Evolutionary conservation across 1,140 invertebrate species (phyloP), one percentile per base, ranked within the genome.

Genomic region (Zeugodacus cucurbitae): DNA sequence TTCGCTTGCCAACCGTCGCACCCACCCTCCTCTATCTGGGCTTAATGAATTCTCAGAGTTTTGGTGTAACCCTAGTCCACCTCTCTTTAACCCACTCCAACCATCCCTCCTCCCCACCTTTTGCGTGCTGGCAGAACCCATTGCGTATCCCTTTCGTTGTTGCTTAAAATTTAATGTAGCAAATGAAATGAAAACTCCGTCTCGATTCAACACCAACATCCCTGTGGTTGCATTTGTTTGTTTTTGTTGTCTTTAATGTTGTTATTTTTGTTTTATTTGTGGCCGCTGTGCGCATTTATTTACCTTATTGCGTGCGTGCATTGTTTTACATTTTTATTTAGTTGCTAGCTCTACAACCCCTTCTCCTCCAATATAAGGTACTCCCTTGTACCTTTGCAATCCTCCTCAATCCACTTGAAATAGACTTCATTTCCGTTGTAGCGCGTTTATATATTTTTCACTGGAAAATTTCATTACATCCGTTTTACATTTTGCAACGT

Each of bases 131-230:
- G 11, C 64, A 8, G 14, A 29, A 22, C 67, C 0, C 37, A 87
- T 91, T 91, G 91, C 91, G 90, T 92, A 90, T 92, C 90, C 90
- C 90, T 92, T 92, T 48, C 29, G n/a, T 2, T 82, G 10, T 54
- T 82, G 41, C 74, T 82, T 26, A 29, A 82, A 82, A 82, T 82
- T 54, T 48, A 29, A 82, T 82, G 41, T 54, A 29, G 44, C 74
- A 82, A 82, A 29, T 11, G 34, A 74, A 74, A n/a, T 37, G 32
- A 41, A 74, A 37, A 17, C 58, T 7, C 14, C 34, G 29, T 7
- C 67, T 4, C 29, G 26, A 7, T 34, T 67, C 5, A 74, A 6
- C 29, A 20, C 29, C 8, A 10, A 41, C 34, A 74, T 14, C 67
- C 67, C 17, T 20, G 34, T 74, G 26, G 34, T 34, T 44, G 74